Evolutionary conservation across 1,140 invertebrate genomes (phyloP).

Genomic region (Anoplolepis gracilipes): DNA sequence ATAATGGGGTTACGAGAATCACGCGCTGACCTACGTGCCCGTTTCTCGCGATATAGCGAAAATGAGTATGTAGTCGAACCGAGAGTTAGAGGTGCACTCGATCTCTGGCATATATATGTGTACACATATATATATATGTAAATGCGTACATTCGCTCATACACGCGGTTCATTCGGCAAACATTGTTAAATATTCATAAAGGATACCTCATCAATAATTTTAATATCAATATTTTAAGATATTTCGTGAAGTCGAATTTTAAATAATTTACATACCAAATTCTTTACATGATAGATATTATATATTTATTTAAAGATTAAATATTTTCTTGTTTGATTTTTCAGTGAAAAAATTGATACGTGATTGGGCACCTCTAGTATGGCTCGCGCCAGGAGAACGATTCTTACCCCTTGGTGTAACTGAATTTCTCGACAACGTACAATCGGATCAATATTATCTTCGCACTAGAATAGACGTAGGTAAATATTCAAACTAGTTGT

Average conservation of each 20-base stretch:
- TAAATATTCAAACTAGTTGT: constrained; percentile 66
- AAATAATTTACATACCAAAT: too few relatives aligned
- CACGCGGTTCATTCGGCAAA: background rate
- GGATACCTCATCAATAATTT: too few relatives aligned
- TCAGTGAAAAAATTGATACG: constrained; percentile 85
- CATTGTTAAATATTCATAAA: too few relatives aligned
- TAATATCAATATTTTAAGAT: too few relatives aligned
- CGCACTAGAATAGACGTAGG: constrained; percentile 86
- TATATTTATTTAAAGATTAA: background rate
- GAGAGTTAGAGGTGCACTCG: background rate
- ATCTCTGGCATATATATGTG: background rate
- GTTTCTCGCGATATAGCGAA: constrained; percentile 21
- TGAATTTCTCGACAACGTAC: constrained; percentile 87
- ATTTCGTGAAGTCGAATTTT: too few relatives aligned
- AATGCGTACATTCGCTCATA: too few relatives aligned
- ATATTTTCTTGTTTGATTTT: background rate
- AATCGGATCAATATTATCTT: constrained; percentile 85
- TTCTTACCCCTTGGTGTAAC: constrained; percentile 88
- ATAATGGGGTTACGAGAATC: constrained; percentile 54
- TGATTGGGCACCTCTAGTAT: constrained; percentile 89
- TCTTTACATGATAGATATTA: too few relatives aligned
- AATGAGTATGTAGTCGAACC: constrained; percentile 3
- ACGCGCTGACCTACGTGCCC: background rate
- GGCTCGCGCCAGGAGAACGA: constrained; percentile 88
- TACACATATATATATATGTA: background rate